Conservation (phyloP, 2,888 invertebrate genomes). For the Pelosia muscerda region DNA sequence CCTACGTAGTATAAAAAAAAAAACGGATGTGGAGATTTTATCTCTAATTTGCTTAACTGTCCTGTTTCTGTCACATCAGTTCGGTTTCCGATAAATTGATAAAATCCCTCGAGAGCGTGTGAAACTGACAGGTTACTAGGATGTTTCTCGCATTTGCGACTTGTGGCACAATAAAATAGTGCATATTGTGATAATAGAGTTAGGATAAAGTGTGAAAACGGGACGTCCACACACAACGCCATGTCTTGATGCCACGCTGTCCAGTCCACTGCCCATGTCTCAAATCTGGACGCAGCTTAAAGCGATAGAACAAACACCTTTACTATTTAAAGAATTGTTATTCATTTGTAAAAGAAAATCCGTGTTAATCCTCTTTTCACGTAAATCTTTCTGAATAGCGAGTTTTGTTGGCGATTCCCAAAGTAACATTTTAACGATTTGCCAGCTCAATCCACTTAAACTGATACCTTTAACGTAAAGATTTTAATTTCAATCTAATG, state of each 20-base stretch:
- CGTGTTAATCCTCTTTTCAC: not conserved
- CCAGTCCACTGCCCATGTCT: no score
- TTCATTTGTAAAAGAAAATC: not conserved
- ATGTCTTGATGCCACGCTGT: no score
- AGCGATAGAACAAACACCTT: not conserved
- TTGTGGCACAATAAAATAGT: not conserved
- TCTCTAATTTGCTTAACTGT: not conserved
- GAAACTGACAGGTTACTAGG: not conserved
- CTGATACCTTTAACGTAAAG: conserved; percentile 14
- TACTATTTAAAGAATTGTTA: not conserved
- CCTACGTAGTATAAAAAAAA: no score
- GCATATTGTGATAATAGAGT: no score
- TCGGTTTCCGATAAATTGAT: not conserved
- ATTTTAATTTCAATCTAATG: no score
- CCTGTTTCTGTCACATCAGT: not conserved
- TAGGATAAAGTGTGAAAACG: no score
- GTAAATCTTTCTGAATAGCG: conserved; percentile 2
- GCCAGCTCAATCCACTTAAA: conserved; percentile 17
- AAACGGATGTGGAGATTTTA: not conserved
- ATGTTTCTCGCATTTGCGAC: not conserved
- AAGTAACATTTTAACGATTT: conserved; percentile 2
- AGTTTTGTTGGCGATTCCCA: not conserved
- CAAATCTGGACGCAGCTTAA: no score
- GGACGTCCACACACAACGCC: no score
- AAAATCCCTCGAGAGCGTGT: not conserved